A percentile compares a stretch with the other conserved stretches of the same genome.
These are phyloP conservation scores for Chaenogobius annularis DNA, from an alignment of 2,113 vertebrate genomes.

Conservation along the genomic window DNA sequence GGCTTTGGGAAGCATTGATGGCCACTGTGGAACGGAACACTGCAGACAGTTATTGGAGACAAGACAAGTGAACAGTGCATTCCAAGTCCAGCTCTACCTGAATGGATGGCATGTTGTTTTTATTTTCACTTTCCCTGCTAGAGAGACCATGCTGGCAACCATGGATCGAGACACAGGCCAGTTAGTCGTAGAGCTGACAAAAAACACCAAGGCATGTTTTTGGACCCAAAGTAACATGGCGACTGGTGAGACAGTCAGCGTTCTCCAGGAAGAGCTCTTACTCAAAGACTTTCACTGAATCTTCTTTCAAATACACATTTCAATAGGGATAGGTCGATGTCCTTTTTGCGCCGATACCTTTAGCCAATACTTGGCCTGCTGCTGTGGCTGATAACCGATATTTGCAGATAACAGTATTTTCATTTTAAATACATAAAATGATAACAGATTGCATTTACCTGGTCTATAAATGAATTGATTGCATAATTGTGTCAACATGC, in stretches of 20 bases:
- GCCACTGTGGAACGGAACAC: conserved; percentile 1
- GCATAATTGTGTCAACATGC: no score
- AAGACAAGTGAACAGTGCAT: background rate
- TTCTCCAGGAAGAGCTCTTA: no score
- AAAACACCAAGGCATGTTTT: background rate
- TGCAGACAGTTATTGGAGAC: background rate
- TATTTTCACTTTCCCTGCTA: background rate
- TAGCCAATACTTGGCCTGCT: no score
- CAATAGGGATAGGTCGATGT: background rate
- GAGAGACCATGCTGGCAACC: background rate
- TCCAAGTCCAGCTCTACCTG: background rate
- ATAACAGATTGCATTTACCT: no score
- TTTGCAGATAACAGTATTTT: no score
- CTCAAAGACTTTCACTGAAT: no score
- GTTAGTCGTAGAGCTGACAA: background rate
- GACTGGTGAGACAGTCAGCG: background rate
- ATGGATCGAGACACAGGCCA: background rate
- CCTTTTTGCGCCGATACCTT: no score
- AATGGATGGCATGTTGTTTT: conserved; percentile 4
- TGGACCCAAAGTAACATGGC: background rate
- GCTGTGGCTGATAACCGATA: no score
- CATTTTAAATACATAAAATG: no score
- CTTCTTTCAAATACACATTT: no score
- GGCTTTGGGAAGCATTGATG: conserved; percentile 26
- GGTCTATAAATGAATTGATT: no score